Evolutionary conservation across 1,140 invertebrate species (phyloP), one percentile per base, ranked within the genome.

Genomic region (Araneus ventricosus): DNA sequence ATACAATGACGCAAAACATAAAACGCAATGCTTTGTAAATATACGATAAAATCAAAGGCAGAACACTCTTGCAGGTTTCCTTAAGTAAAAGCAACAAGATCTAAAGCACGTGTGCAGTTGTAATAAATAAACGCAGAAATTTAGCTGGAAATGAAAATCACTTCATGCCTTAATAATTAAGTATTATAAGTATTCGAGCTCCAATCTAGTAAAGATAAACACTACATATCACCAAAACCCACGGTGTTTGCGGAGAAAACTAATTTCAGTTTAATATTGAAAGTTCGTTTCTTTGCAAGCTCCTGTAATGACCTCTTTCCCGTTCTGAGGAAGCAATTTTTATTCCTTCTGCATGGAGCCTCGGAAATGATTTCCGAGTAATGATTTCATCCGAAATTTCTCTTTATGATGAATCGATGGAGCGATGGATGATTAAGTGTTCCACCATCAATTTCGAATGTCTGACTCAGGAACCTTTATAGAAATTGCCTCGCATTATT

Each of bases 311-410:
- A 75, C 34, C 70, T 37, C 27, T 17, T 75, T 75, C 70, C 34
- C 20, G 30, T 34, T 20, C 30, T 37, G 70, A 63, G n/a, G 45
- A 63, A 63, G 22, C 59, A 63, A 75, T 75, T 75, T 75, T 75
- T 75, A n/a, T 63, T 75, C 5, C 57, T 24, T n/a, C 22, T 22
- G 17, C 14, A 37, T 57, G 20, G 70, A 75, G 20, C 4, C 30
- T 37, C 30, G 30, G 86, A 88, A 88, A 88, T 88, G 30, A 45
- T 88, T 88, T 88, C 59, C 61, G 14, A 30, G 39, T 88, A 67
- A 88, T 88, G 63, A 88, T 45, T 37, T 88, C 86, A 67, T 88
- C 86, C 80, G 24, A 82, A 24, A 70, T 61, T 70, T 88, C 30
- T 70, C 22, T 41, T 45, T 37, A 39, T 70, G 63, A 37, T 70